Base-by-base conservation (phyloP, 1,140 invertebrate species). In the Sogatella furcifera region DNA sequence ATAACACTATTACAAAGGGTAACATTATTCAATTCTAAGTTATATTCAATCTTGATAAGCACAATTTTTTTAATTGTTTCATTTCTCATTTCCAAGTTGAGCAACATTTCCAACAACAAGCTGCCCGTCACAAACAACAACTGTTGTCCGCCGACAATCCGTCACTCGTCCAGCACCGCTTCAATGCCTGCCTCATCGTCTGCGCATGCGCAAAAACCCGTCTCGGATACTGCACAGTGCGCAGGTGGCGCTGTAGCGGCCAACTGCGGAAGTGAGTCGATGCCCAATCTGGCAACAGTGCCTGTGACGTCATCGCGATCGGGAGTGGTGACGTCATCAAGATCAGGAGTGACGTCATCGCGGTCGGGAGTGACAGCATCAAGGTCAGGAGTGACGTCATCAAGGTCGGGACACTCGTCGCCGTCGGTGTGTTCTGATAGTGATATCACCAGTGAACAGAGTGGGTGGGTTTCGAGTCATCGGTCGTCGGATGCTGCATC, bases 151-250 rank as follows among this genome's bases (percentile, higher is more conserved):
- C 52, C 63, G 17, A 52, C 53, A n/a, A 59, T 61, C 5, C 53
- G 42, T 21, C 60, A 82, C 71, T 82, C 81, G 52, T 75, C 80
- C 69, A 83, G 81, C 69, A 38, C 34, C 2, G 34, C 34, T 1
- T 38, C 34, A 10, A 38, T 38, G 34, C 34, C 34, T 8, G 11
- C 34, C 24, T 2, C 24, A 28, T 6, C 24, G 24, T n/a, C n/a
- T n/a, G 9, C 34, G 34, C 34, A 38, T 38, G 34, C 34, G 34
- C 34, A 38, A 10, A 38, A 38, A 38, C 34, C 34, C 5, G 2
- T 38, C 2, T 38, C 34, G 9, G 34, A 38, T 4, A 8, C 34
- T 2, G 9, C 34, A 10, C 34, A 38, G 34, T 5, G 19, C 13
- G 56, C 60, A 5, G 66, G 61, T 21, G 54, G 19, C 13, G 56